Percentiles rank a stretch among this genome's conserved stretches.
Conservation (phyloP, 1,140 invertebrate genomes). For the Zaprionus kolodkinae region DNA sequence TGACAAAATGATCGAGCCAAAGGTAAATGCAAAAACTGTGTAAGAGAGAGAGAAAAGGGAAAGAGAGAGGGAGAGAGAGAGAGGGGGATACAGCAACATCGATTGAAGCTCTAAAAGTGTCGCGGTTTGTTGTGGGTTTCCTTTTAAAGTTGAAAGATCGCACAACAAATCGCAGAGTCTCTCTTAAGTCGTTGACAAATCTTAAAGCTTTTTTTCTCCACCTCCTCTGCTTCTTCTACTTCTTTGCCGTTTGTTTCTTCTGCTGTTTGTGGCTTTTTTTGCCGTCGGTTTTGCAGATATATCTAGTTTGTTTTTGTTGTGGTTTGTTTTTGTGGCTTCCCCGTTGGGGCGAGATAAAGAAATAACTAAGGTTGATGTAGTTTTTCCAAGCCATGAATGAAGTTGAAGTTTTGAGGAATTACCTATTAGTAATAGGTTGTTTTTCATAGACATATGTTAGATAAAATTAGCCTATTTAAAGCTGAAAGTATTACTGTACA, state of each 20-base stretch:
- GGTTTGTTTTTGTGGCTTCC: constrained; percentile 42
- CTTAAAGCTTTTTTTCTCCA: constrained; percentile 23
- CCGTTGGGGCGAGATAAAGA: background rate
- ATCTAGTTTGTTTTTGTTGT: constrained; percentile 17
- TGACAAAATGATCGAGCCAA: constrained; percentile 86
- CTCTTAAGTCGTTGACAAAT: constrained; percentile 13
- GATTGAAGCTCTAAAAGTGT: constrained; percentile 72
- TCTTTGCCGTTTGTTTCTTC: too few relatives aligned
- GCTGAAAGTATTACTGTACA: background rate
- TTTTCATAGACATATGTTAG: background rate
- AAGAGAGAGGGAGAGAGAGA: background rate
- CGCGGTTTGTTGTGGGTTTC: constrained; percentile 38
- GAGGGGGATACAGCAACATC: background rate
- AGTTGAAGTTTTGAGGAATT: background rate
- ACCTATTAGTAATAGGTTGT: background rate
- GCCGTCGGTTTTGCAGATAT: constrained; percentile 38
- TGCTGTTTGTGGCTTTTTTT: constrained; percentile 20
- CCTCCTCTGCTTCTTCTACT: too few relatives aligned
- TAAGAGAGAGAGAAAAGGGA: background rate
- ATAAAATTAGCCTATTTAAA: background rate
- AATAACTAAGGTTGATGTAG: background rate
- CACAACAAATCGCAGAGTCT: background rate
- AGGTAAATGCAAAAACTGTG: constrained; percentile 79
- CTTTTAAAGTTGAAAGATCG: constrained; percentile 13
- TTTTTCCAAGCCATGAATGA: constrained; percentile 2